Evolutionary conservation across 2,797 vertebrate species (phyloP).

Genomic region (Sebastes minor): DNA sequence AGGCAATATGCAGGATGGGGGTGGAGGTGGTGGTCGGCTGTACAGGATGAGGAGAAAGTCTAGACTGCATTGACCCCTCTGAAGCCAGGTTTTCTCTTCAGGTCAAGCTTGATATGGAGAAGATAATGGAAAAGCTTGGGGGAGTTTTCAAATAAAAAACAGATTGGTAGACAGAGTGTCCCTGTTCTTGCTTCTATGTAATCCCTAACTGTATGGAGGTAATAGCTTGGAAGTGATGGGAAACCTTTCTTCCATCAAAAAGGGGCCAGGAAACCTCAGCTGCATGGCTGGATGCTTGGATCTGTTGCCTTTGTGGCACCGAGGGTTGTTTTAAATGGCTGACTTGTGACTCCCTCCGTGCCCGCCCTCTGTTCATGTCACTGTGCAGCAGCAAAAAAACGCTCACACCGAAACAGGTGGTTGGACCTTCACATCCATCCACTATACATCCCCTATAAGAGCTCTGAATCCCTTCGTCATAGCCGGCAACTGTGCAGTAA

Average conservation of each 20-base stretch:
- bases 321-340: constrained; percentile 46
- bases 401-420: constrained; percentile 10
- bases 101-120: constrained; percentile 84
- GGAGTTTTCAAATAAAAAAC: constrained; percentile 87
- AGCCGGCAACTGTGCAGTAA: constrained; percentile 4
- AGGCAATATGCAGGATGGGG: constrained; percentile 76
- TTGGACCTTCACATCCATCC: constrained; percentile 1
- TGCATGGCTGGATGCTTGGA: constrained; percentile 50
- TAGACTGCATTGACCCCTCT: constrained; percentile 90
- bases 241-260: constrained; percentile 77
- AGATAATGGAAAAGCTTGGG: constrained; percentile 92
- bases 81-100: constrained; percentile 85
- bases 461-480: constrained; percentile 17
- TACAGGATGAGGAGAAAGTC: constrained; percentile 81
- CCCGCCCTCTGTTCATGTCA: constrained; percentile 21
- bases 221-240: constrained; percentile 84
- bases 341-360: constrained; percentile 31
- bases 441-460: neutral
- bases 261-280: constrained; percentile 58
- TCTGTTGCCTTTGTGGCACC: constrained; percentile 46
- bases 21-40: constrained; percentile 66
- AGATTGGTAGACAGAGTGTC: constrained; percentile 83
- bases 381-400: neutral
- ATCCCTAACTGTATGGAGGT: constrained; percentile 83
- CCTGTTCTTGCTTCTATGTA: constrained; percentile 73